Conservation (phyloP, 2,797 vertebrate species). For the Coluber constrictor region DNA sequence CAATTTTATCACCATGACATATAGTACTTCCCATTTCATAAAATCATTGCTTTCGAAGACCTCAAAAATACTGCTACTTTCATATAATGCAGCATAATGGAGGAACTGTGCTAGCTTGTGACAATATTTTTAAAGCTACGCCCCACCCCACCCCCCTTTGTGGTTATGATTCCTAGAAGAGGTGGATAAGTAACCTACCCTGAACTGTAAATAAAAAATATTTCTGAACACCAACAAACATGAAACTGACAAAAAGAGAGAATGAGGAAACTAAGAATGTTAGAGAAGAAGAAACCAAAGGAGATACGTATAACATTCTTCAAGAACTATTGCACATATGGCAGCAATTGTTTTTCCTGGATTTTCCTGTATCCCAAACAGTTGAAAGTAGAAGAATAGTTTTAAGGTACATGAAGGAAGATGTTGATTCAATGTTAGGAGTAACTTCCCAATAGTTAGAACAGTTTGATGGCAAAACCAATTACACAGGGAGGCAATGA, state of each 20-base stretch:
- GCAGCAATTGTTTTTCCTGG: not conserved
- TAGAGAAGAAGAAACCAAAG: not conserved
- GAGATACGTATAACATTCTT: not conserved
- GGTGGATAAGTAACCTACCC: not conserved
- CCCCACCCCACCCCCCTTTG: fast-evolving
- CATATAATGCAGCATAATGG: not conserved
- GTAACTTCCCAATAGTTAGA: not conserved
- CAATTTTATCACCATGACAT: not conserved
- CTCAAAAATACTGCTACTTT: not conserved
- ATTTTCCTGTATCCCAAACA: not conserved
- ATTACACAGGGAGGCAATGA: not conserved
- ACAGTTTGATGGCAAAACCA: not conserved
- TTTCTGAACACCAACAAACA: not conserved
- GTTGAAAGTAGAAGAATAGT: not conserved
- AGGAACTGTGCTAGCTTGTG: not conserved
- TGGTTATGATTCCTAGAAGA: not conserved
- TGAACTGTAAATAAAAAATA: not conserved
- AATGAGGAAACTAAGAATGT: not conserved
- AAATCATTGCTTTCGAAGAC: not conserved
- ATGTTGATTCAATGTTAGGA: not conserved
- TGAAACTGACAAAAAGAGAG: not conserved
- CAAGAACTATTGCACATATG: not conserved
- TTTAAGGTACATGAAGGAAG: not conserved
- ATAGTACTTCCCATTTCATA: not conserved
- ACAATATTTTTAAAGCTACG: not conserved